These are phyloP conservation scores for Limonius californicus DNA, from an alignment of 1,140 invertebrate species.

Conservation along the genomic window DNA sequence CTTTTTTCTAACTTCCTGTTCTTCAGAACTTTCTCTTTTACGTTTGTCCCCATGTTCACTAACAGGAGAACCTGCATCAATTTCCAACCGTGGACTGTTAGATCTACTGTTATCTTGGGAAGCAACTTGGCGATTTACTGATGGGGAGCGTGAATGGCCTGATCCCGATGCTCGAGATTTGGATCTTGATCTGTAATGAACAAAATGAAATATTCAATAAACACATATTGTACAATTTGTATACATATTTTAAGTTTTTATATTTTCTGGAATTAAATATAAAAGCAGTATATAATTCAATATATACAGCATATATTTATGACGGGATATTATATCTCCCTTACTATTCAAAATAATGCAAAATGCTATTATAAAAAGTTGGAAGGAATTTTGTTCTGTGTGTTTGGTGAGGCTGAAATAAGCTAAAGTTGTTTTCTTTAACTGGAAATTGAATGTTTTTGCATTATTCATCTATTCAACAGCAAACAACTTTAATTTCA, in stretches of 20 bases:
- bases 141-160: conserved; percentile 21
- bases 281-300: conserved; percentile 9
- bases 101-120: conserved; percentile 49
- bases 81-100: conserved; percentile 54
- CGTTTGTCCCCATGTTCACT: conserved; percentile 36
- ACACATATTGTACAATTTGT: not conserved
- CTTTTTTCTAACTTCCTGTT: conserved; percentile 34
- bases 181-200: conserved; percentile 2
- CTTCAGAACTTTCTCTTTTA: conserved; percentile 53
- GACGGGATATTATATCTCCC: too few species aligned
- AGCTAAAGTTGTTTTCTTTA: too few species aligned
- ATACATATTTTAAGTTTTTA: too few species aligned
- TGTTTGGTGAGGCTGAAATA: too few species aligned
- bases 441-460: too few species aligned
- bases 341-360: too few species aligned
- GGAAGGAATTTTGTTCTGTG: too few species aligned
- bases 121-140: conserved; percentile 25
- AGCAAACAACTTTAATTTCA: too few species aligned
- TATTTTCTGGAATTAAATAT: not conserved
- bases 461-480: too few species aligned
- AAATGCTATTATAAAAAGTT: too few species aligned
- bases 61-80: conserved; percentile 46
- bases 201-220: not conserved
- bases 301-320: too few species aligned
- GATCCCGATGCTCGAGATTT: conserved; percentile 15